Evolutionary conservation across 1,140 invertebrate genomes (phyloP), one percentile per base, ranked within the genome.

Genomic region (Drosophila suzukii): DNA sequence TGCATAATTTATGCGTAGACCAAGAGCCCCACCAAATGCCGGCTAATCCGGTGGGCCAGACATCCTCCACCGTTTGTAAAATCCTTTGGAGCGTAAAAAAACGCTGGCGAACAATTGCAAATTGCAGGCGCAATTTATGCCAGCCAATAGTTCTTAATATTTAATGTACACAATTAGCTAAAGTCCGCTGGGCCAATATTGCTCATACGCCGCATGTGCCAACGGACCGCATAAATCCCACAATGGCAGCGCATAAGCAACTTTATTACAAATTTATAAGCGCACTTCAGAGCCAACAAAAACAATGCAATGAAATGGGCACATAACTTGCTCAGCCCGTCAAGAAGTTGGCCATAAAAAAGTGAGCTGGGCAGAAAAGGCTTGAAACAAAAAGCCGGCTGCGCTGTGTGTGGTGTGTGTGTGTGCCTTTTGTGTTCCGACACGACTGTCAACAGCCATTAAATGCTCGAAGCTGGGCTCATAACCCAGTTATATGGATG

Each of bases 371-470:
- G n/a, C 46, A 12, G 49, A 77, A 56, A 77, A 56, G 73, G 73
- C 73, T 76, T 76, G 56, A 56, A 67, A 79, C 67, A 71, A 62
- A 67, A 53, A 39, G 43, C n/a, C 17, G 17, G 38, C 47, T 49
- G 6, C 30, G 17, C 59, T 32, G 60, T 3, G 27, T 27, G 27
- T 27, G 27, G 27, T 27, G 27, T 27, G 27, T 27, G 27, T 27
- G 27, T 27, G 27, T 27, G 53, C 53, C 73, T 75, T 60, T 75
- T 75, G 73, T 67, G 73, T 68, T 82, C 82, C 88, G 84, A 89
- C 84, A 89, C 84, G 85, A 90, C 84, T 89, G 85, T 89, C 84
- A 89, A 89, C 85, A 89, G 81, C 84, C 84, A 89, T 89, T 89
- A 89, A 89, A 89, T 70, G 85, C 85, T 89, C 61, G 77, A 75